Conservation (phyloP, 1,140 invertebrate species). For the Conus betulinus region DNA sequence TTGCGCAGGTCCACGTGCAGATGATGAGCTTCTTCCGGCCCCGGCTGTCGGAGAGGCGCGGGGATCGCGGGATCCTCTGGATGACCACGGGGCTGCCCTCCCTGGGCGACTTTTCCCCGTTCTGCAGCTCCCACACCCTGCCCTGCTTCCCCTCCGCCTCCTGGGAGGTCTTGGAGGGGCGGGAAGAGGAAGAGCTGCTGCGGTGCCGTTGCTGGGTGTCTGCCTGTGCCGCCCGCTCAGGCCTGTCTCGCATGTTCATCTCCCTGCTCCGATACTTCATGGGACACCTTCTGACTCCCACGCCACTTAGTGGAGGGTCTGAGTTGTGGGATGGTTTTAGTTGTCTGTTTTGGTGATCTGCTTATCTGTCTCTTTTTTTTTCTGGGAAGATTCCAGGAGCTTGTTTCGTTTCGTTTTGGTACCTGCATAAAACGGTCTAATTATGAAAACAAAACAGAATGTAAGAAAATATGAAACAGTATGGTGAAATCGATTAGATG, state of each 20-base stretch:
- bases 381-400: no score
- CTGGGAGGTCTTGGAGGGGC: neutral
- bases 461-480: no score
- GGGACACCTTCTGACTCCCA: no score
- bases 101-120: neutral
- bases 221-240: neutral
- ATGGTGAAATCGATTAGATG: no score
- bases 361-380: no score
- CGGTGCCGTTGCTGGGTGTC: neutral
- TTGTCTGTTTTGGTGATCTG: no score
- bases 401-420: no score
- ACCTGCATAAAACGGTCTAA: no score
- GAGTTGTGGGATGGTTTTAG: no score
- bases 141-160: no score
- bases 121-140: neutral
- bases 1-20: conserved; percentile 73
- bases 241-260: neutral
- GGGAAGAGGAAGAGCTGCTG: neutral
- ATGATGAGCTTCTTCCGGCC: conserved; percentile 69
- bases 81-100: neutral
- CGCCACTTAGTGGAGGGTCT: neutral
- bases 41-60: conserved; percentile 1
- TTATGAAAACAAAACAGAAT: no score
- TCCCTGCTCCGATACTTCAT: no score
- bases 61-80: conserved; percentile 6